Evolutionary conservation across 2,113 vertebrate genomes (phyloP), one percentile per base, ranked within the genome.

Genomic region (Leuciscus idus): DNA sequence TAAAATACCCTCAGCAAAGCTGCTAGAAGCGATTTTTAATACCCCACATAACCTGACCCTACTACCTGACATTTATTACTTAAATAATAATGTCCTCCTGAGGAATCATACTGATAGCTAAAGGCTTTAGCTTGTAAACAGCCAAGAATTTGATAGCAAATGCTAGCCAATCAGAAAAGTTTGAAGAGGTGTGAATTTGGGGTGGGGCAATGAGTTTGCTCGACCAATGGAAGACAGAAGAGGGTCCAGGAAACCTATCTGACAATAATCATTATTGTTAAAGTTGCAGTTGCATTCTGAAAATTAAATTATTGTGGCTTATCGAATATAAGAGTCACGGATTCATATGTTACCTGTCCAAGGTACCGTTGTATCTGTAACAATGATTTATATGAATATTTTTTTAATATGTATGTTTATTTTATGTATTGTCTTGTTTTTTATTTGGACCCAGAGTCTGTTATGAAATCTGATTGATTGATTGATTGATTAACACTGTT

Each of bases 1-100:
- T 33, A 79, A 59, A 59, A 59, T 13, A 26, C 30, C 11, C 77
- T 21, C 19, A 61, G 39, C 21, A 75, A 79, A 39, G 57, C 77
- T 26, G 23, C 72, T 46, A 39, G 70, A 73, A 73, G 39, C 2
- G 26, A 52, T 76, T 43, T 43, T 39, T 80, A 62, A 79, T 79
- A 43, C 33, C 12, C 8, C 30, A 59, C 55, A 39, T 57, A 39
- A 59, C 17, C 10, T n/a, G 10, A 61, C 76, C 76, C 10, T 2
- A 17, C 39, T 28, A 26, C n/a, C 72, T n/a, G 36, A 2, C 5
- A 48, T 74, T 4, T 30, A 39, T 23, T 17, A 23, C 11, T 13
- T n/a, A 26, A 26, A 26, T 7, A 76, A 23, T 26, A 46, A 52
- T 17, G 0, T 19, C 46, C n/a, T 19, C 11, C 12, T 30, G 43